A percentile compares a stretch with the other conserved stretches of the same genome.
Conservation (phyloP, 2,888 invertebrate species). For the Ochropleura plecta region DNA sequence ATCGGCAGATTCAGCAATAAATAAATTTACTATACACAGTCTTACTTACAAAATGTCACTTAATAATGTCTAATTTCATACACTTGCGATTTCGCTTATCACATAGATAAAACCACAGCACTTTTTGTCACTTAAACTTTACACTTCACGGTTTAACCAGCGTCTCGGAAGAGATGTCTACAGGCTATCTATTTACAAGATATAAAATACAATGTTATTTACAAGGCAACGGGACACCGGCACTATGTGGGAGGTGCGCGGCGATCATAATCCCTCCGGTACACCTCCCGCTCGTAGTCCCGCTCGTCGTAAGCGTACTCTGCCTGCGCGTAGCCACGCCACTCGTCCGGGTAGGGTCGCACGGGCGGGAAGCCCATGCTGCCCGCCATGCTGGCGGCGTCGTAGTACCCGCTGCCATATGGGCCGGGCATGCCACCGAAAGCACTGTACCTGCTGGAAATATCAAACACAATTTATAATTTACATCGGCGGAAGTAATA, state of each 20-base stretch:
- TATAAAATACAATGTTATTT: slow-evolving; percentile 81
- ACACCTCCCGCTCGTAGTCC: slow-evolving; percentile 90
- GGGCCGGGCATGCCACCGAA: slow-evolving; percentile 87
- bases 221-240: slow-evolving; percentile 70
- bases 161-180: slow-evolving; percentile 79
- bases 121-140: slow-evolving; percentile 89
- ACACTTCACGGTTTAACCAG: slow-evolving; percentile 81
- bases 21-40: slow-evolving; percentile 89
- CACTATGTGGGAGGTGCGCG: slow-evolving; percentile 91
- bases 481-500: neutral
- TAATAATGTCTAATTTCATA: slow-evolving; percentile 77
- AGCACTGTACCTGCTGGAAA: slow-evolving; percentile 81
- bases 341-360: slow-evolving; percentile 86
- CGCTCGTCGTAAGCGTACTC: slow-evolving; percentile 90
- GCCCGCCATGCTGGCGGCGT: slow-evolving; percentile 83
- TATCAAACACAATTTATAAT: slow-evolving; percentile 18
- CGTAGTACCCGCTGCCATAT: slow-evolving; percentile 85
- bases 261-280: slow-evolving; percentile 92
- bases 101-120: slow-evolving; percentile 90
- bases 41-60: slow-evolving; percentile 86
- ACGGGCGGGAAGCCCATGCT: slow-evolving; percentile 89
- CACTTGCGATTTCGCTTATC: slow-evolving; percentile 87
- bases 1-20: slow-evolving; percentile 87
- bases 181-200: slow-evolving; percentile 83
- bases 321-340: slow-evolving; percentile 86